phyloP scores from a whole-genome alignment of 1,140 invertebrate species.

The Mamestra configurata region DNA sequence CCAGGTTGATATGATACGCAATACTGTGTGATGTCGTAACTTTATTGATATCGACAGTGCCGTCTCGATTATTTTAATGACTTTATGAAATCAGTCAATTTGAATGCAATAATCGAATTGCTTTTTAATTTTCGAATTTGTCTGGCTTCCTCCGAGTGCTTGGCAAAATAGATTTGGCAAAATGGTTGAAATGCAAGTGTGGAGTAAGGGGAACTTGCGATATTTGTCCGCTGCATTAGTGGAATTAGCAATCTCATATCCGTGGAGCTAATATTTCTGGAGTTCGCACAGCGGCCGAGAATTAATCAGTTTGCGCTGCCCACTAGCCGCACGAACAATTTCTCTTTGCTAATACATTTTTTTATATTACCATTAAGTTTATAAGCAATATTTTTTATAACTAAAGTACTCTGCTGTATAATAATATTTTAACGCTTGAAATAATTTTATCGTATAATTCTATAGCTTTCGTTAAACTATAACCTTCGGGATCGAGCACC shows the following conservation, averaged over 20 bases:
- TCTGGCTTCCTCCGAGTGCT: constrained; percentile 40
- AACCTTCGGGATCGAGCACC: neutral
- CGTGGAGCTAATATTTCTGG: constrained; percentile 82
- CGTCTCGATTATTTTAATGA: neutral
- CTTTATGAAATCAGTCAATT: neutral
- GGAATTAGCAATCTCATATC: constrained; percentile 86
- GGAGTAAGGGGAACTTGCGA: constrained; percentile 71
- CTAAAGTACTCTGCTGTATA: constrained; percentile 5
- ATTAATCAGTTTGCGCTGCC: constrained; percentile 81
- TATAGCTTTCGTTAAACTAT: neutral
- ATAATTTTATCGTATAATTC: constrained; percentile 8
- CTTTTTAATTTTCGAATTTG: constrained; percentile 41
- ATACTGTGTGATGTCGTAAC: constrained; percentile 1
- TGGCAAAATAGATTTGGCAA: constrained; percentile 53
- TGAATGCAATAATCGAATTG: constrained; percentile 10
- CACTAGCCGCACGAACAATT: constrained; percentile 68
- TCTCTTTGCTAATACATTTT: constrained; percentile 55
- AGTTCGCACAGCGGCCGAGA: constrained; percentile 74
- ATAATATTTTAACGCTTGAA: constrained; percentile 32
- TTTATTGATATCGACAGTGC: neutral
- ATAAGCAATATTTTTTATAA: constrained; percentile 34
- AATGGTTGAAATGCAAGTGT: constrained; percentile 53
- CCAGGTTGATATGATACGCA: constrained; percentile 7
- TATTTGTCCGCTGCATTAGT: constrained; percentile 86
- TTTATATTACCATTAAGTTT: constrained; percentile 38